A percentile compares a stretch with the other conserved stretches of the same genome.
Conservation (phyloP, 2,888 invertebrate genomes). For the Mimumesa dahlbomi region DNA sequence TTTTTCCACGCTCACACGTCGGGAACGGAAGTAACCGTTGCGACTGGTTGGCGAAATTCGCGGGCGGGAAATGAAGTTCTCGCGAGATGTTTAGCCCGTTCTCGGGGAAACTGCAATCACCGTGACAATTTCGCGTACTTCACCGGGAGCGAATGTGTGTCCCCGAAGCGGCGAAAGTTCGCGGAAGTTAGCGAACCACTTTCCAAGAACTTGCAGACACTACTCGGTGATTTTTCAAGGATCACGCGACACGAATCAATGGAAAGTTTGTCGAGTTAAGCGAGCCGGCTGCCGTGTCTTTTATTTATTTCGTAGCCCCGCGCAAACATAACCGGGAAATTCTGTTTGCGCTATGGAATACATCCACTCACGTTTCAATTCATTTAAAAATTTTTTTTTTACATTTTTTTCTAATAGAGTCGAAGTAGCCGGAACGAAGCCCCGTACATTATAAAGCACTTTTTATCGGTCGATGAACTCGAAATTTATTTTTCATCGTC, state of each 20-base stretch:
- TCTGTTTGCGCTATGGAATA: conserved; percentile 20
- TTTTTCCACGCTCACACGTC: no score
- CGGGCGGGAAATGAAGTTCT: conserved; percentile 15
- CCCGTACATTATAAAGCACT: no score
- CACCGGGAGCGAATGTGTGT: not conserved
- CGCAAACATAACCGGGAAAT: conserved; percentile 29
- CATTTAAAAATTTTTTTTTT: not conserved
- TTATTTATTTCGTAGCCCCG: conserved; percentile 13
- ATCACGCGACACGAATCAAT: conserved; percentile 16
- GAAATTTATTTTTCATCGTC: not conserved
- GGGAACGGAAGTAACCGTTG: not conserved
- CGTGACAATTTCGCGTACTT: conserved; percentile 12
- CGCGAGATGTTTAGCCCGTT: conserved; percentile 1
- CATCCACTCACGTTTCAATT: not conserved
- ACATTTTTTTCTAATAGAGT: not conserved
- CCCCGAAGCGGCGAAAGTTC: not conserved
- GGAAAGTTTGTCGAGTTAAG: conserved; percentile 30
- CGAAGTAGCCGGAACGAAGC: no score
- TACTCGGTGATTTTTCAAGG: conserved; percentile 13
- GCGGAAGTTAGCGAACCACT: not conserved
- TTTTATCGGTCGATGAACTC: no score
- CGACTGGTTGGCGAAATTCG: not conserved
- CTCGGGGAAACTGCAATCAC: conserved; percentile 5
- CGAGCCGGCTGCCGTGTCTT: conserved; percentile 26
- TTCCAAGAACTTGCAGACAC: not conserved